Evolutionary conservation across 2,888 invertebrate genomes (phyloP).

Genomic region (Zhengitettix transpicula): DNA sequence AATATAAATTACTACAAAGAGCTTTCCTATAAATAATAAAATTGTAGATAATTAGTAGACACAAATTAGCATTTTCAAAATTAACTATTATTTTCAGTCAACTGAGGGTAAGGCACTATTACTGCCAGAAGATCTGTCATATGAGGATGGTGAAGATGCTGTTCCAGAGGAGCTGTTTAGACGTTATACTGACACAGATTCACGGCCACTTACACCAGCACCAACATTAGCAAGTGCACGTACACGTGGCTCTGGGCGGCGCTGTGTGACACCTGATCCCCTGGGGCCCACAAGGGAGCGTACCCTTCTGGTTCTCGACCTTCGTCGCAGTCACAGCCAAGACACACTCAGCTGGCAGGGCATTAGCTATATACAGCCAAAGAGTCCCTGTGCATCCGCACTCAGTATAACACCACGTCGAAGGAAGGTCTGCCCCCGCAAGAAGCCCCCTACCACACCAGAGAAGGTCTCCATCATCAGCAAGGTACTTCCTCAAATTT

Average conservation of each 20-base stretch:
- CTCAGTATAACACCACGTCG: no score
- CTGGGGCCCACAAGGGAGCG: slow-evolving; percentile 33
- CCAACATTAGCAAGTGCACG: slow-evolving; percentile 41
- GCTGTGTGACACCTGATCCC: slow-evolving; percentile 57
- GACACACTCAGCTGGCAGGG: background rate
- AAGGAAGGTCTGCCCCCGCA: no score
- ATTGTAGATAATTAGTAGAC: no score
- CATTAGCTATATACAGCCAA: no score
- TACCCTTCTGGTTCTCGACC: slow-evolving; percentile 54
- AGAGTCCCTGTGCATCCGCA: no score
- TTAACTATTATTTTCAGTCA: slow-evolving; percentile 16
- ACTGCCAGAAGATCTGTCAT: slow-evolving; percentile 23
- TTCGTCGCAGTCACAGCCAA: slow-evolving; percentile 48
- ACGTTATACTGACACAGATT: slow-evolving; percentile 70
- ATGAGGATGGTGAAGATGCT: slow-evolving; percentile 35
- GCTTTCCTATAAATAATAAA: no score
- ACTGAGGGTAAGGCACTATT: slow-evolving; percentile 15
- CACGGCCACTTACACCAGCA: slow-evolving; percentile 63
- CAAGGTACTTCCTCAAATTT: no score
- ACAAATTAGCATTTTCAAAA: no score
- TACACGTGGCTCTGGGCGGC: slow-evolving; percentile 14
- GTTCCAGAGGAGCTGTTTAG: slow-evolving; percentile 62
- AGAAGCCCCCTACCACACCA: no score
- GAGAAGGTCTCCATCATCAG: no score
- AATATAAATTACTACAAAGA: no score